Evolutionary conservation across 2,113 vertebrate genomes (phyloP), one percentile per base, ranked within the genome.

Genomic region (Macrotus californicus): DNA sequence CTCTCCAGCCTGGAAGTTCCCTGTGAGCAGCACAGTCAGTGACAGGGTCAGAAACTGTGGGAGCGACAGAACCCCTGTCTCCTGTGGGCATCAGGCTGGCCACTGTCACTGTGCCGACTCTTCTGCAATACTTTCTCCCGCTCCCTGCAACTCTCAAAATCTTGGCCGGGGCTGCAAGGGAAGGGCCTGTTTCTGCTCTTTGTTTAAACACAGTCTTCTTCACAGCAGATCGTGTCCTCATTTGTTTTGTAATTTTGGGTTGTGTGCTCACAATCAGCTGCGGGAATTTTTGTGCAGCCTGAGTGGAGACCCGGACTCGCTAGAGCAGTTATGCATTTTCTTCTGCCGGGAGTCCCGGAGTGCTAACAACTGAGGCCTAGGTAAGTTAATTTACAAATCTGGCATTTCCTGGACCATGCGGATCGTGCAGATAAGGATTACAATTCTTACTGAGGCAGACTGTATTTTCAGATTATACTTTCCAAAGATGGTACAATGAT

Each of bases 1-100:
- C 61, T 99, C 99, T 12, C 99, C 99, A 0, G 99, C 98, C 96
- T 99, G 98, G 98, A 99, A 99, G 97, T 98, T 99, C 80, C 99
- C 99, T 99, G 76, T 2, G n/a, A 24, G n/a, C 3, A 82, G 76
- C 11, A 87, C 92, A 16, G 73, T 48, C 36, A 21, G 43, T 5
- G 6, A 72, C 21, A 89, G 54, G 14, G 56, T 95, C 97, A 93
- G 72, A 67, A 70, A 75, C 31, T 64, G 10, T 11, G 22, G 61
- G 54, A 91, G 76, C 61, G 14, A 14, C 31, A 59, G n/a, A 36
- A 26, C 13, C 13, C 11, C n/a, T 3, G 12, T 24, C 24, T n/a
- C 56, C 87, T 5, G 0, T 18, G 12, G 5, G 41, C 54, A 19
- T 48, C n/a, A 36, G 18, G 66, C 36, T 36, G 73, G 73, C 54